phyloP scores from a whole-genome alignment of 2,113 vertebrate genomes.

The Erythrolamprus reginae region DNA sequence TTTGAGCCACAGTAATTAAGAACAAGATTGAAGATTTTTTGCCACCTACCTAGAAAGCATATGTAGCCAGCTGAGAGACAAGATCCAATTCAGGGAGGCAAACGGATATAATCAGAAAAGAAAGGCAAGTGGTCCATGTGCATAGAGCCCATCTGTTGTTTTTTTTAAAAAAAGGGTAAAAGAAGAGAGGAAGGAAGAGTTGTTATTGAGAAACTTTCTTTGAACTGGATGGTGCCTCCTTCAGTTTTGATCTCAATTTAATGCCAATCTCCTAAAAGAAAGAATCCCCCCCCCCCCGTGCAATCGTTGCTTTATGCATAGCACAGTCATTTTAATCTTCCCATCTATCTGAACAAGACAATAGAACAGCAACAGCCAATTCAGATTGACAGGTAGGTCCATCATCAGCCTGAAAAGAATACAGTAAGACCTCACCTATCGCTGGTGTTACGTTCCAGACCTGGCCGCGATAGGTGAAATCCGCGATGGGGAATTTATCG shows the following conservation, averaged over 20 bases:
- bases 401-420: not conserved
- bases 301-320: not conserved
- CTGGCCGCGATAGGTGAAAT: too few relatives aligned
- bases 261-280: not conserved
- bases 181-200: not conserved
- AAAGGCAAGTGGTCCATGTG: not conserved
- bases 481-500: too few relatives aligned
- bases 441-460: too few relatives aligned
- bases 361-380: not conserved
- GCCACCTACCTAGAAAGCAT: constrained; percentile 35
- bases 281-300: too few relatives aligned
- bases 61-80: constrained; percentile 42
- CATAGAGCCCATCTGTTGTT: not conserved
- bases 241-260: constrained; percentile 6
- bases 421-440: too few relatives aligned
- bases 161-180: not conserved
- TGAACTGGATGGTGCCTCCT: not conserved
- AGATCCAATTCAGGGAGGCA: constrained; percentile 21
- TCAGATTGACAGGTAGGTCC: not conserved
- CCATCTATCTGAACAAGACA: not conserved
- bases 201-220: not conserved
- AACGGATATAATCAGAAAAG: constrained; percentile 21
- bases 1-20: constrained; percentile 63
- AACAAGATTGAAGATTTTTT: constrained; percentile 61
- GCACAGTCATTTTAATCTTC: not conserved